Base-by-base conservation (phyloP, 2,888 invertebrate genomes). In the Microctonus hyperodae region DNA sequence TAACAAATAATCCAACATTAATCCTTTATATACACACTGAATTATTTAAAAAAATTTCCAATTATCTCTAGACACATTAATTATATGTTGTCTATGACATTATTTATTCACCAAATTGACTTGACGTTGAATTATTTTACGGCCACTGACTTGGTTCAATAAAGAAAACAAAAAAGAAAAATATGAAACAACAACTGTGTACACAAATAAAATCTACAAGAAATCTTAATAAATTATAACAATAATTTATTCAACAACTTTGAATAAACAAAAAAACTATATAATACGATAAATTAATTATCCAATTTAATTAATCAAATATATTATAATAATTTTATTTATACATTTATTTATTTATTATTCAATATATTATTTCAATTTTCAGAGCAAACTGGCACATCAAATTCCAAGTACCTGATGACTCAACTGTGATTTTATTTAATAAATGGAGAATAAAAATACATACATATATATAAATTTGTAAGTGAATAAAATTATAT, bases 321-420 rank as follows among this genome's bases (percentile, higher is more conserved):
- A 51, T 25, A 37, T 22, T 44, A 63, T 56, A 50, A 64, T 48
- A 20, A 20, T 51, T 31, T 5, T 28, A 28, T 28, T 3, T 28
- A 28, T 7, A 3, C 28, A 28, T 28, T 5, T 64, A 69, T 55
- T 53, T 67, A 22, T 67, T 53, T 59, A 55, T 44, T 16, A 44
- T 44, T 7, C 7, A 61, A 51, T 28, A 63, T 35, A 67, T 69
- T 57, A 74, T 75, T 75, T 72, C 77, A 71, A 70, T 72, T 81
- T 81, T 76, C 81, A 81, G 81, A 75, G 72, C 68, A 71, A 16
- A n/a, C 65, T 57, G 67, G 74, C 72, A 69, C 73, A 71, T 70
- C 72, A 73, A 76, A 75, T 73, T 64, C 71, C 66, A 64, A 65
- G 81, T 82, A 81, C 81, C 81, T 82, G 81, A 82, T 74, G 79